Conservation (phyloP, 2,888 invertebrate species). For the Beris morrisii region DNA sequence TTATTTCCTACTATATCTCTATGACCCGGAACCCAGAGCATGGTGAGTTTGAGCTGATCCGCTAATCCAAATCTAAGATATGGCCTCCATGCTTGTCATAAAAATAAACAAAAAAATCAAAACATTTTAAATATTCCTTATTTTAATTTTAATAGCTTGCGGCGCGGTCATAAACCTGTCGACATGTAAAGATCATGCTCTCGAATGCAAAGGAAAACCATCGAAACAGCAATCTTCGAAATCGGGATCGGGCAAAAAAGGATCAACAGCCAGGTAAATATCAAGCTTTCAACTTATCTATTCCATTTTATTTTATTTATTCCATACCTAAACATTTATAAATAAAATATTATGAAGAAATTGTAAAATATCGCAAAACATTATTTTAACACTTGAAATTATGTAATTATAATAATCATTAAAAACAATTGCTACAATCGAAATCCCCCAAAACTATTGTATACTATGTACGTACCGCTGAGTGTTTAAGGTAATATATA, state of each 20-base stretch:
- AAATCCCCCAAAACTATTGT: neutral
- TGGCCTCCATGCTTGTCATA: too few relatives aligned
- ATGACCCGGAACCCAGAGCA: too few relatives aligned
- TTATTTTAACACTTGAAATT: conserved; percentile 5
- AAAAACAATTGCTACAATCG: neutral
- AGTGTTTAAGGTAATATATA: conserved; percentile 9
- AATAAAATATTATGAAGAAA: conserved; percentile 6
- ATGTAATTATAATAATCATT: neutral
- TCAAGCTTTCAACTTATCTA: conserved; percentile 2
- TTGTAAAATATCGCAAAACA: neutral
- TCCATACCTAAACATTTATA: neutral
- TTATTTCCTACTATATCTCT: too few relatives aligned
- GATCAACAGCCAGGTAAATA: conserved; percentile 44
- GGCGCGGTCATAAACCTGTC: conserved; percentile 84
- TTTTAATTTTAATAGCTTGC: conserved; percentile 64
- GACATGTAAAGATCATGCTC: conserved; percentile 84
- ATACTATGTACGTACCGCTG: too few relatives aligned
- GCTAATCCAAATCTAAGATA: too few relatives aligned
- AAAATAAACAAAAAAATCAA: neutral
- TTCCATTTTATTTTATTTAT: conserved; percentile 22
- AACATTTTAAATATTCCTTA: neutral
- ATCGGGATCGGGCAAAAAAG: conserved; percentile 44
- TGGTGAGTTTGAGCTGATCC: too few relatives aligned
- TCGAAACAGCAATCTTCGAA: conserved; percentile 43
- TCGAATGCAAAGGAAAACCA: conserved; percentile 67